phyloP scores from a whole-genome alignment of 2,113 vertebrate species.

The Zeus faber region DNA sequence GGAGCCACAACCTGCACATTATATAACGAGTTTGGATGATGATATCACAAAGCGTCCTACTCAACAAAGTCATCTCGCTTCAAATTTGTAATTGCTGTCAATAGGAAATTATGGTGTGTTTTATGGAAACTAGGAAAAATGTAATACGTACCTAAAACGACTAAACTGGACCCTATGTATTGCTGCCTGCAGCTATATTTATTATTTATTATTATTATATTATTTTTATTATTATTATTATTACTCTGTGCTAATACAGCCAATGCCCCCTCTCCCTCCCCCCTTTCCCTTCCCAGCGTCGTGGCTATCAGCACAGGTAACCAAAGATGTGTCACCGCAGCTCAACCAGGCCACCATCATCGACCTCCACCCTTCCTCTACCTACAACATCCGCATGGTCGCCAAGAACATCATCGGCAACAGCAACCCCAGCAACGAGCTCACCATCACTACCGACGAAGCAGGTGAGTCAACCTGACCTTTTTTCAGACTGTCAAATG shows the following conservation, averaged over 20 bases:
- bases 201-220: no score
- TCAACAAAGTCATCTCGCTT: no score
- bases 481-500: no score
- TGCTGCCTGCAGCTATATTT: no score
- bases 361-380: constrained; percentile 97
- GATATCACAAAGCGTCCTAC: no score
- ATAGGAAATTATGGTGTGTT: no score
- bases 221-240: neutral
- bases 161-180: no score
- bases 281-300: constrained; percentile 77
- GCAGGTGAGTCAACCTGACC: constrained; percentile 88
- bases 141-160: no score
- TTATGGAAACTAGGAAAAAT: no score
- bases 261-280: constrained; percentile 3
- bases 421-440: constrained; percentile 97
- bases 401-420: constrained; percentile 98
- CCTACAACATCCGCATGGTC: constrained; percentile 98
- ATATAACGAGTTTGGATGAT: no score
- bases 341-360: constrained; percentile 99
- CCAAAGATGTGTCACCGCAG: constrained; percentile 98
- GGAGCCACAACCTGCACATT: no score
- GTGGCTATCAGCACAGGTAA: constrained; percentile 97
- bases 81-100: no score
- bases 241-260: neutral
- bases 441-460: constrained; percentile 98